These are phyloP conservation scores for Notodonta dromedarius DNA, from an alignment of 2,888 invertebrate species.

Conservation along the genomic window DNA sequence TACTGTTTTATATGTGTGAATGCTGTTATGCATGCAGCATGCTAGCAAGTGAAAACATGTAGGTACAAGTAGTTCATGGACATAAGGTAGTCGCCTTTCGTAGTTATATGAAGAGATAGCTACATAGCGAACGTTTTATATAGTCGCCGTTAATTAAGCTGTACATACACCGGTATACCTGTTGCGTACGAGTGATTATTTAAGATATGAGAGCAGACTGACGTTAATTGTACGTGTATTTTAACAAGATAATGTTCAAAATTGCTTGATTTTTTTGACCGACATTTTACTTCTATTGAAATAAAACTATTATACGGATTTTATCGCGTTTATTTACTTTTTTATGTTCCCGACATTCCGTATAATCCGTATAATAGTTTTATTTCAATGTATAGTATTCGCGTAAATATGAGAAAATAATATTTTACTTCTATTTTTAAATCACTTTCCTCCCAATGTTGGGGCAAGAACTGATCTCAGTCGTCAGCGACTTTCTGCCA, in stretches of 20 bases:
- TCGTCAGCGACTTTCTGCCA: too few species aligned
- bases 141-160: conserved; percentile 14
- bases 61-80: conserved; percentile 25
- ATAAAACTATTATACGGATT: too few species aligned
- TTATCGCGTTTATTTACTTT: too few species aligned
- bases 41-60: conserved; percentile 48
- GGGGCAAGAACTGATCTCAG: too few species aligned
- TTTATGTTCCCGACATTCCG: too few species aligned
- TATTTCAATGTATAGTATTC: too few species aligned
- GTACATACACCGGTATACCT: conserved; percentile 8
- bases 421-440: too few species aligned
- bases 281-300: too few species aligned
- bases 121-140: conserved; percentile 9
- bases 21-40: conserved; percentile 29
- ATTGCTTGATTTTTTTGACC: background rate
- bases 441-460: too few species aligned
- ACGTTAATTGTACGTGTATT: conserved; percentile 2
- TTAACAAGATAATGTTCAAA: background rate
- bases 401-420: too few species aligned
- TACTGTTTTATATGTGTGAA: conserved; percentile 43
- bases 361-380: too few species aligned
- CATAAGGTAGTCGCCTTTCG: conserved; percentile 20
- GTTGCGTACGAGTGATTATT: conserved; percentile 22
- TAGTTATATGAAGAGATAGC: conserved; percentile 11
- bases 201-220: conserved; percentile 8